Evolutionary conservation across 2,888 invertebrate genomes (phyloP), one percentile per base, ranked within the genome.

Genomic region (Leptinotarsa juncta): DNA sequence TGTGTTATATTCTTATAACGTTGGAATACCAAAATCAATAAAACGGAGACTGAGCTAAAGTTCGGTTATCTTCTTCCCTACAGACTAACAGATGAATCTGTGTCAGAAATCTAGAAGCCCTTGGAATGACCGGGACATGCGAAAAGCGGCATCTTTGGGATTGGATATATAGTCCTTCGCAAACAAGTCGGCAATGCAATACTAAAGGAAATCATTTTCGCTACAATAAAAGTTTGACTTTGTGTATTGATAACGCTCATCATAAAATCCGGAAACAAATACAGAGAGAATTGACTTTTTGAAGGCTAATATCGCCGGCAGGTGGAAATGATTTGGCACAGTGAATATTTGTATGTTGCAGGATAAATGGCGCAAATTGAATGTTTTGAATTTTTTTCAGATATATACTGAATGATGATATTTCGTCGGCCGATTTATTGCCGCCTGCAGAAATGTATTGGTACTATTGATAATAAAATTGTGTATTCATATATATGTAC

Each of bases 121-220:
- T 72, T 72, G 70, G 79, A 84, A 85, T 81, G 80, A 83, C 84
- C 81, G 84, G 83, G 84, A 84, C 85, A 83, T 84, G 85, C 83
- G 83, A 84, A 83, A 82, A 80, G 80, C 82, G 79, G 80, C 82
- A 80, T 80, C 80, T 74, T 78, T 80, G 77, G 84, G 84, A 84
- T 84, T 83, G 74, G 77, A 76, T 80, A 78, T 68, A 83, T 68
- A 83, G 84, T 84, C 84, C 84, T 85, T 81, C 81, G 80, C 79
- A 85, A 85, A 85, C 83, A 84, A 66, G 77, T 77, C 81, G 80
- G 69, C 67, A 67, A 72, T 72, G 65, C 32, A 55, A 75, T 72
- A 72, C 53, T 67, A 67, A 60, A 16, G 67, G 72, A 67, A 74
- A 62, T 75, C 70, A 70, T 72, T 75, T 75, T 60, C 50, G 15